phyloP scores from a whole-genome alignment of 2,888 invertebrate species.

The Gymnosoma rotundatum region DNA sequence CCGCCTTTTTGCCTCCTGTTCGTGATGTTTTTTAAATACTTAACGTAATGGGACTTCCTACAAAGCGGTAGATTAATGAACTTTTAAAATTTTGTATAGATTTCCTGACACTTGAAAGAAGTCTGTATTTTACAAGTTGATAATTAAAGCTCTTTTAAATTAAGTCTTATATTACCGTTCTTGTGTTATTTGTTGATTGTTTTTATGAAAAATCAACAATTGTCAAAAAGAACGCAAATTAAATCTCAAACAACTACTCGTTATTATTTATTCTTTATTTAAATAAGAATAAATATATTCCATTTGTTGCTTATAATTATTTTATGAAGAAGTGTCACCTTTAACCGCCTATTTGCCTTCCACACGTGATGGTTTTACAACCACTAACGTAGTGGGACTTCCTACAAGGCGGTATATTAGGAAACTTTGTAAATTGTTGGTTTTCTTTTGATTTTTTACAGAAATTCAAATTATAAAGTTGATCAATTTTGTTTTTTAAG shows the following conservation, averaged over 20 bases:
- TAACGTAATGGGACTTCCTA: conserved; percentile 78
- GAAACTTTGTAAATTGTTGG: conserved; percentile 59
- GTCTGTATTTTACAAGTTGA: conserved; percentile 33
- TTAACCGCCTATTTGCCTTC: conserved; percentile 78
- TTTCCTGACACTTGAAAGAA: conserved; percentile 13
- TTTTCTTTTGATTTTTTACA: conserved; percentile 12
- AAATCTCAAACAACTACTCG: conserved; percentile 70
- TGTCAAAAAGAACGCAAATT: conserved; percentile 81
- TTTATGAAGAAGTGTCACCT: neutral
- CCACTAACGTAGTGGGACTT: conserved; percentile 76
- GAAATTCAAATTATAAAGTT: conserved; percentile 41
- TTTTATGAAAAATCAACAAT: conserved; percentile 73
- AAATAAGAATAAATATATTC: conserved; percentile 68
- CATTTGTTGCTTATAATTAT: conserved; percentile 66
- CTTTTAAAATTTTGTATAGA: conserved; percentile 46
- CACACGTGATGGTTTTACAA: conserved; percentile 70
- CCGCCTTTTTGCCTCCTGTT: conserved; percentile 79
- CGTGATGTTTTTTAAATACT: conserved; percentile 62
- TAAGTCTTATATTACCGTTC: conserved; percentile 72
- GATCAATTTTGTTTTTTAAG: conserved; percentile 1
- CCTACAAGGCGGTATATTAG: conserved; percentile 77
- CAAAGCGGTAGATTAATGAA: conserved; percentile 76
- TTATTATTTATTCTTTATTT: conserved; percentile 68
- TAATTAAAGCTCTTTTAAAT: neutral
- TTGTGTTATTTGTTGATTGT: conserved; percentile 80